Evolutionary conservation across 2,888 invertebrate genomes (phyloP), one percentile per base, ranked within the genome.

Genomic region (Trilocha varians): DNA sequence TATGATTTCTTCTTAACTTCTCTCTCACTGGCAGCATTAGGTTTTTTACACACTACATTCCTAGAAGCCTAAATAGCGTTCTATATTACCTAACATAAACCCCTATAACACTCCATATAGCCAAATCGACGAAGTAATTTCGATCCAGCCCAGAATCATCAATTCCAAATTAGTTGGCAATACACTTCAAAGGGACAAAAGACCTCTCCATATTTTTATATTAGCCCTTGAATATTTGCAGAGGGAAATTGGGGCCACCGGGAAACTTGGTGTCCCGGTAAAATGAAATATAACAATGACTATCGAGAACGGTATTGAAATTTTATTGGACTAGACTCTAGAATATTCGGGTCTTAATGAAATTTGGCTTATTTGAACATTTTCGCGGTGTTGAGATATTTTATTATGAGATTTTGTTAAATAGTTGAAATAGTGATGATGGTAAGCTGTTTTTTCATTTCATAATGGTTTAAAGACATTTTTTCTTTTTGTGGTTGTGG

Each of bases 191-290:
- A 57, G 48, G 61, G 61, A 63, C 64, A 59, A 56, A 47, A 61
- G 50, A 43, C 51, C 55, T 55, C 52, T 44, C 58, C 57, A 65
- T 70, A 70, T 67, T 67, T 69, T 67, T 66, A 62, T 70, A 70
- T 70, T 73, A 65, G 65, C 59, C 53, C 61, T 62, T 60, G 61
- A 69, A 69, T 68, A 68, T 71, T 65, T 64, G 62, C 48, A 57
- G 55, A 56, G 55, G 52, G 39, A 62, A 66, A 70, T 70, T 66
- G 65, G 57, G 54, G 42, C 42, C 41, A 50, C 58, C 53, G 50
- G 57, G 53, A 53, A 59, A 62, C 44, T 55, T 39, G 42, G 43
- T 55, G 53, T 59, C 53, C 41, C 49, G 48, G 47, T 58, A 55
- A 59, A 67, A 59, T 59, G 57, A 60, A 58, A 63, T 65, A 57